Evolutionary conservation across 92 coral and sea anemone species (phyloP).

Genomic region (Zoanthus sociatus): DNA sequence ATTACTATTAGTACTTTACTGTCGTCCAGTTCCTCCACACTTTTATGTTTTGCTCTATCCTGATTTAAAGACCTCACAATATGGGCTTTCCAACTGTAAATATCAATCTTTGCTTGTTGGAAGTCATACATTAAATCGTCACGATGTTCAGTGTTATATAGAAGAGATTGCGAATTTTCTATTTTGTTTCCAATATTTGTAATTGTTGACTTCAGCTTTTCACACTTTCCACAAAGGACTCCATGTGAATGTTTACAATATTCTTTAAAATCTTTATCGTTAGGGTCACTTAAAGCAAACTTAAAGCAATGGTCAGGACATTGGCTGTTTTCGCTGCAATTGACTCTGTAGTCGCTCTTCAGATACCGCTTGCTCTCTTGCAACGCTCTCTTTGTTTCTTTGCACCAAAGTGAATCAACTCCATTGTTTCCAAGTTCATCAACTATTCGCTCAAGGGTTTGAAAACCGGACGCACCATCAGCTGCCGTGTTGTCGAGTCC

Average conservation of each 20-base stretch:
- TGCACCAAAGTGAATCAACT: neutral
- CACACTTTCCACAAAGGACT: neutral
- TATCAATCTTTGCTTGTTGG: constrained; percentile 1
- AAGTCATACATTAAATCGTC: constrained; percentile 4
- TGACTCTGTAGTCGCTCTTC: no score
- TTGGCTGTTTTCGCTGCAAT: no score
- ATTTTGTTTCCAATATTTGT: constrained; percentile 1
- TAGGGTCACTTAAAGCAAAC: constrained; percentile 62
- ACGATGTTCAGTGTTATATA: constrained; percentile 2
- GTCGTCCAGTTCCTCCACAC: constrained; percentile 42
- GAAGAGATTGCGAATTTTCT: neutral
- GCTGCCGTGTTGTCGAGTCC: constrained; percentile 82
- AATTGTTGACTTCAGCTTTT: neutral
- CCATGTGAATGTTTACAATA: constrained; percentile 38
- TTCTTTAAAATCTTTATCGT: constrained; percentile 50
- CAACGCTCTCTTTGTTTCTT: neutral
- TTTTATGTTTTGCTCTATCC: constrained; percentile 76
- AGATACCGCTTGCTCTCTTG: no score
- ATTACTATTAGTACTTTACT: constrained; percentile 60
- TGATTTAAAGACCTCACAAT: constrained; percentile 76
- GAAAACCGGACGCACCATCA: constrained; percentile 78
- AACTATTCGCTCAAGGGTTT: constrained; percentile 55
- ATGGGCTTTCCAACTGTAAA: constrained; percentile 65
- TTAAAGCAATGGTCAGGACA: no score
- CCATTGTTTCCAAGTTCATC: constrained; percentile 38